phyloP scores from a whole-genome alignment of 2,888 invertebrate genomes.

The Limnephilus rhombicus region DNA sequence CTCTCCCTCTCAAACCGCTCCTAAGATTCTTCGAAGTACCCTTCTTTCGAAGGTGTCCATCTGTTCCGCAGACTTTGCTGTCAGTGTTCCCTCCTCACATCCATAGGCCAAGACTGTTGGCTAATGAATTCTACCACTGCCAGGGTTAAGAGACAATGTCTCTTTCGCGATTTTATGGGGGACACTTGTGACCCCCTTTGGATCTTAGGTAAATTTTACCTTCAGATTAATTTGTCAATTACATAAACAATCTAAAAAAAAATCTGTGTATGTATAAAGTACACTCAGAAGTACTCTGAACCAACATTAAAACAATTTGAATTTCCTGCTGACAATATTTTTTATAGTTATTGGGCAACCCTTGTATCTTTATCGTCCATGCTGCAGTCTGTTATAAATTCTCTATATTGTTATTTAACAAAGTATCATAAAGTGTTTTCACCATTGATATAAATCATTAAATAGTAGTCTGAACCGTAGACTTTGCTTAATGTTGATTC shows the following conservation, averaged over 20 bases:
- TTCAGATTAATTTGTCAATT: background rate
- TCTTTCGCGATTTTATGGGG: too few relatives aligned
- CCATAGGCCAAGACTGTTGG: too few relatives aligned
- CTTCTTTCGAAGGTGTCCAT: too few relatives aligned
- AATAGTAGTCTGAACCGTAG: background rate
- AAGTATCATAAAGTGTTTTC: background rate
- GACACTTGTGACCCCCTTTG: too few relatives aligned
- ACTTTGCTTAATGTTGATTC: too few relatives aligned
- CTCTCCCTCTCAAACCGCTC: too few relatives aligned
- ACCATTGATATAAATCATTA: background rate
- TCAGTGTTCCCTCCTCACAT: too few relatives aligned
- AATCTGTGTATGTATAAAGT: background rate
- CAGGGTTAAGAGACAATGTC: too few relatives aligned
- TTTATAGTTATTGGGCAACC: background rate
- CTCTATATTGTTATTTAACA: background rate
- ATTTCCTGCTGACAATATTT: background rate
- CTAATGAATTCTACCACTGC: too few relatives aligned
- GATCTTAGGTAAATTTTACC: too few relatives aligned
- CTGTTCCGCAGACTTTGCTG: too few relatives aligned
- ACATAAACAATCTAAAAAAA: background rate
- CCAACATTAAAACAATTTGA: background rate
- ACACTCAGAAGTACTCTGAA: background rate
- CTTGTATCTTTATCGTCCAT: background rate
- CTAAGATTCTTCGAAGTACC: too few relatives aligned
- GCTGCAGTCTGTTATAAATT: background rate